Evolutionary conservation across 2,888 invertebrate genomes (phyloP).

Genomic region (Graphium colonna): DNA sequence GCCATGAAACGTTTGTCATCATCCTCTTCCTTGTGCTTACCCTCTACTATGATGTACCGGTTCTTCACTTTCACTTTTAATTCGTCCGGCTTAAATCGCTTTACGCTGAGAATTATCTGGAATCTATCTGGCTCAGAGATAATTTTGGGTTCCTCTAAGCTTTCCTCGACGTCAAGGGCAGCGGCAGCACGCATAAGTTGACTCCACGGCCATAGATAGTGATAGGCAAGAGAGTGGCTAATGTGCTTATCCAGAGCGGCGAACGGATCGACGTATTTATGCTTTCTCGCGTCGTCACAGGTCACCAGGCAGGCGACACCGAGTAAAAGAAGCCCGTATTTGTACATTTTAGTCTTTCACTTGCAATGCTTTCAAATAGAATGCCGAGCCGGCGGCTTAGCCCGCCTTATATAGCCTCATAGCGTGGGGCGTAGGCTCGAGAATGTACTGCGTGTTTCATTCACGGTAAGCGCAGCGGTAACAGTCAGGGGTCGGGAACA

Average conservation of each 20-base stretch:
- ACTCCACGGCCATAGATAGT: slow-evolving; percentile 70
- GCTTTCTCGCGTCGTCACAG: slow-evolving; percentile 45
- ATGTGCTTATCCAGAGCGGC: slow-evolving; percentile 58
- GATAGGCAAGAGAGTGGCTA: slow-evolving; percentile 57
- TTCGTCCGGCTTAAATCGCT: slow-evolving; percentile 62
- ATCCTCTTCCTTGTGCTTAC: slow-evolving; percentile 53
- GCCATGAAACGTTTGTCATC: slow-evolving; percentile 51
- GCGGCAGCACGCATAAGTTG: slow-evolving; percentile 61
- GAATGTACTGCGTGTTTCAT: slow-evolving; percentile 62
- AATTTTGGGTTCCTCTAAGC: slow-evolving; percentile 60
- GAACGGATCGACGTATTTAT: slow-evolving; percentile 56
- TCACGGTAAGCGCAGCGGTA: slow-evolving; percentile 57
- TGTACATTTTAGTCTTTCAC: slow-evolving; percentile 49
- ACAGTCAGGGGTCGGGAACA: slow-evolving; percentile 58
- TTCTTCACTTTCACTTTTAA: slow-evolving; percentile 65
- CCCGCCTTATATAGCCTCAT: slow-evolving; percentile 63
- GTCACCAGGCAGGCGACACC: slow-evolving; percentile 42
- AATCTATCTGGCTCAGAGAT: slow-evolving; percentile 55
- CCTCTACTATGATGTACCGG: slow-evolving; percentile 62
- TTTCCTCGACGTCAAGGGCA: slow-evolving; percentile 50
- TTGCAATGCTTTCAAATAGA: slow-evolving; percentile 30
- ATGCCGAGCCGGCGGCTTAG: slow-evolving; percentile 40
- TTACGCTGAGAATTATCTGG: slow-evolving; percentile 57
- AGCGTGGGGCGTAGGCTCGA: slow-evolving; percentile 55
- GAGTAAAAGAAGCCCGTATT: slow-evolving; percentile 46